Evolutionary conservation across 2,113 vertebrate genomes (phyloP), one percentile per base, ranked within the genome.

Genomic region (Clupea harengus): DNA sequence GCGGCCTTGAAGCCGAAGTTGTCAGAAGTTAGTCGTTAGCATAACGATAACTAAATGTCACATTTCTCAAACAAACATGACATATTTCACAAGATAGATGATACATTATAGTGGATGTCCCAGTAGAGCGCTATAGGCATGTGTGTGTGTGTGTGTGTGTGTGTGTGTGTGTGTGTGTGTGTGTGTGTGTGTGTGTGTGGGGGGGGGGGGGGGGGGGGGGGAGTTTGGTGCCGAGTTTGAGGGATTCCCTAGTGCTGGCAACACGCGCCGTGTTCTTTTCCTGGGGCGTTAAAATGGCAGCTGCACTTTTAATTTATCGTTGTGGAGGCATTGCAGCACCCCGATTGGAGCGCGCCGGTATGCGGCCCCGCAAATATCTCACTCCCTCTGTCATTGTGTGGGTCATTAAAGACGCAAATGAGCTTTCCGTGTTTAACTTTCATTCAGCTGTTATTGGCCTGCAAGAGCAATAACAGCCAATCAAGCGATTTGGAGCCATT

Each of bases 331-430:
- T 94, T 91, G 93, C 92, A 93, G 92, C 92, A 94, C 95, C 95
- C 93, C 93, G 94, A 96, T 95, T 94, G 94, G 92, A 78, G 28
- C 9, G 91, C 92, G 92, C 93, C 91, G 91, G 92, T 94, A 92
- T 94, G 95, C 94, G 93, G 92, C 95, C 25, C 28, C 94, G 95
- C 91, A 94, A 95, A 96, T 95, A 96, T 95, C 94, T 95, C 94
- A 92, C 94, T 95, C 90, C 88, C 90, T 94, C 90, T 89, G 2
- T 96, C 95, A 95, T 96, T 96, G 95, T 95, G 94, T 93, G 93
- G 91, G 94, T 96, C 96, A 97, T 97, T 98, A 96, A 97, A 96
- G 95, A 94, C 94, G 94, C 93, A 94, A 97, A 96, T 89, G 95
- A 95, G 94, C 92, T 94, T 95, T 91, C 96, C 96, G 95, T 93